Evolutionary conservation across 2,797 vertebrate species (phyloP), one percentile per base, ranked within the genome.

Genomic region (Ctenopoma kingsleyae): DNA sequence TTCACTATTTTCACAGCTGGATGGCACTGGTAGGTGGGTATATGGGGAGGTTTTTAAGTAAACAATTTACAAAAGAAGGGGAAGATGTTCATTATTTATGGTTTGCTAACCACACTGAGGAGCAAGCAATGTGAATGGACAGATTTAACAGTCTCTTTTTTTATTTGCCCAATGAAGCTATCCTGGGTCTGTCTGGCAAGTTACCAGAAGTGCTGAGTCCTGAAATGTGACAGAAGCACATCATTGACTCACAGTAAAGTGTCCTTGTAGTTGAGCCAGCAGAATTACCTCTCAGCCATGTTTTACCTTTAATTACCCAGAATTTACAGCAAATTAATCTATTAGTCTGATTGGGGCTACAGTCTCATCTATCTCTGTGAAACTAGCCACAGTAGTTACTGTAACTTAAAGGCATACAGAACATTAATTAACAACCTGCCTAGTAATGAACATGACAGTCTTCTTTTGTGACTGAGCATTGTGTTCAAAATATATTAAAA

Each of bases 401-500:
- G 2, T 6, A 52, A 56, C 50, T 50, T 11, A 59, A 59, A 36
- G 23, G 19, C 25, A 40, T 22, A 68, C 8, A 11, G 6, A 41
- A n/a, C n/a, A 59, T 53, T 49, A 16, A 47, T 8, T 22, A 69
- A 64, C 40, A 12, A 30, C 50, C 11, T 52, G 23, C 23, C 36
- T 36, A 60, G 19, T 52, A 63, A 67, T 48, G 9, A 36, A 54
- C 17, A 54, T 51, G 56, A 57, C n/a, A n/a, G n/a, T n/a, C 44
- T 73, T 47, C 12, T 69, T 9, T 61, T 47, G 13, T 69, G 38
- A 65, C 40, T 57, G 59, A 74, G 52, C 12, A 56, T 40, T 30
- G 16, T 50, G 30, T 61, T 71, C 2, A 66, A 65, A 71, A 82
- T 76, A 80, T 70, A 82, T 69, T 74, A 58, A 67, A 57, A 64